Evolutionary conservation across 2,888 invertebrate genomes (phyloP), one percentile per base, ranked within the genome.

Genomic region (Platycheirus albimanus): DNA sequence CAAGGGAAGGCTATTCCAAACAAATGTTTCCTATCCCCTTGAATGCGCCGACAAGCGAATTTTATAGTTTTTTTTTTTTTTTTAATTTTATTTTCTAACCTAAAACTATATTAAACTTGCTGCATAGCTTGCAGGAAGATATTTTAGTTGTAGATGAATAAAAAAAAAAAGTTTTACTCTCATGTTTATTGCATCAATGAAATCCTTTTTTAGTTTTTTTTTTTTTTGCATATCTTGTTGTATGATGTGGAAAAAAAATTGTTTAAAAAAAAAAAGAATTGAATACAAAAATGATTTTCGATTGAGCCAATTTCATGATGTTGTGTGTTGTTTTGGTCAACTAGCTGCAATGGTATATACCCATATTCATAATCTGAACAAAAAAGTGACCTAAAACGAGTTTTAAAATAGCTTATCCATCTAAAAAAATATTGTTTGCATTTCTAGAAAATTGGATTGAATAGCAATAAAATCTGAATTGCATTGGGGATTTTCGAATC

Each of bases 11-110:
- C 64, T 38, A 51, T 74, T 49, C 20, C 8, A 3, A 15, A 58
- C 41, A 51, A 58, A 51, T 51, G 49, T 58, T 75, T 49, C n/a
- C 66, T 51, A 43, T 75, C 30, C 19, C 66, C 43, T 49, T 74
- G 47, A 64, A 64, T 38, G 28, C n/a, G n/a, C 17, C 28, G 28
- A n/a, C 49, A 47, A 58, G 19, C 41, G 41, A 67, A 49, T 66
- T 56, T 30, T 15, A 24, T 8, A n/a, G 15, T 47, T 28, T 8
- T 43, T 43, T 30, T 45, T 28, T 52, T 52, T 19, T 33, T 33
- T 58, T 15, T 58, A 24, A 24, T 45, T 61, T 43, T 45, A 30
- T 43, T 43, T 61, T 11, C 43, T 61, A 45, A 45, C 28, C 61
- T 41, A 61, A 61, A 61, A 61, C 61, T 61, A 30, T 30, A 61